Evolutionary conservation across 2,888 invertebrate genomes (phyloP).

Genomic region (Escarpia spicata): DNA sequence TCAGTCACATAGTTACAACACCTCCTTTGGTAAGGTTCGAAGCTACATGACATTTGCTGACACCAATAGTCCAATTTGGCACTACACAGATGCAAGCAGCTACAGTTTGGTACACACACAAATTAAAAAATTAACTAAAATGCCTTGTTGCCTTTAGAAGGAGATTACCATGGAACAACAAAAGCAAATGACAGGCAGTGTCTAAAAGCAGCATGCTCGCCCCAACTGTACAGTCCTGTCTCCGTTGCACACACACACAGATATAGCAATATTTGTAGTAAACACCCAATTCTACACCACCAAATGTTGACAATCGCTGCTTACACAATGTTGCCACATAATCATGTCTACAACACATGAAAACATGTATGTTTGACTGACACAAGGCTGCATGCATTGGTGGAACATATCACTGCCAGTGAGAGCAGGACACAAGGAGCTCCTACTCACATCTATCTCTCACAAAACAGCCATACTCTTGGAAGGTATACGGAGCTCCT

Average conservation of each 20-base stretch:
- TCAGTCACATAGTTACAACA: background rate
- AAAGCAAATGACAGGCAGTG: background rate
- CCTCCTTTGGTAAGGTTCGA: background rate
- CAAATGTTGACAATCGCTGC: background rate
- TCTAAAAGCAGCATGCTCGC: background rate
- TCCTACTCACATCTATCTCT: too few relatives aligned
- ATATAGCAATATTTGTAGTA: background rate
- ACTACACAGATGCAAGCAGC: background rate
- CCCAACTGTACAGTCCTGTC: background rate
- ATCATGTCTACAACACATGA: background rate
- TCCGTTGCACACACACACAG: background rate
- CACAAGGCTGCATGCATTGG: background rate
- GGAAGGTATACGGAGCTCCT: too few relatives aligned
- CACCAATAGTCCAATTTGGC: background rate
- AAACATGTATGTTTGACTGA: background rate
- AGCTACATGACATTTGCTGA: background rate
- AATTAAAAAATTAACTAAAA: background rate
- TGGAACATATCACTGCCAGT: too few relatives aligned
- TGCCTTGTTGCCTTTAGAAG: background rate
- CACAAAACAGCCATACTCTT: too few relatives aligned
- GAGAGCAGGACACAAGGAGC: too few relatives aligned
- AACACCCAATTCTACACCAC: background rate
- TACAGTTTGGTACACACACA: background rate
- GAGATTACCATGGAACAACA: background rate
- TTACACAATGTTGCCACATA: background rate